A percentile compares a stretch with the other conserved stretches of the same genome.
Conservation (phyloP, 2,888 invertebrate species). For the Apamea anceps region DNA sequence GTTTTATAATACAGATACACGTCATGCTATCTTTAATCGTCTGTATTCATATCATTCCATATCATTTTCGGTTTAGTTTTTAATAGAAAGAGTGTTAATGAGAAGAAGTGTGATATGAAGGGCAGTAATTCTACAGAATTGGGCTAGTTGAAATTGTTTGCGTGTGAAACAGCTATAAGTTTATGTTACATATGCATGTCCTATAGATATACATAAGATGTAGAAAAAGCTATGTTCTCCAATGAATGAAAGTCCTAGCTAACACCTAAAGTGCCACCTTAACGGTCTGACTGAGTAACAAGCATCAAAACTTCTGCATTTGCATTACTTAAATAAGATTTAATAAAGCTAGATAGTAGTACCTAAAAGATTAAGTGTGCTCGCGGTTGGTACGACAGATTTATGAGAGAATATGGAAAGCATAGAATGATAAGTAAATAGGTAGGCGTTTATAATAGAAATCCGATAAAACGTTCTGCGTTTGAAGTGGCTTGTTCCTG, state of each 20-base stretch:
- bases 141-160: conserved; percentile 7
- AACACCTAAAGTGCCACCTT: not conserved
- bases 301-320: conserved; percentile 6
- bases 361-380: conserved; percentile 10
- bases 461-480: conserved; percentile 75
- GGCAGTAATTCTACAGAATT: conserved; percentile 42
- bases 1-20: conserved; percentile 23
- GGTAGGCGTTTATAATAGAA: conserved; percentile 70
- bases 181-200: not conserved
- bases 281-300: conserved; percentile 5
- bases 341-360: not conserved
- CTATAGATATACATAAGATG: not conserved
- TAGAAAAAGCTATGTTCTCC: not conserved
- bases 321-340: not conserved
- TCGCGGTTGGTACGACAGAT: conserved; percentile 21
- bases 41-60: conserved; percentile 6
- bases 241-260: not conserved
- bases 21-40: conserved; percentile 27
- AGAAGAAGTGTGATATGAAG: conserved; percentile 56
- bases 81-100: conserved; percentile 19
- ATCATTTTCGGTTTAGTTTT: not conserved
- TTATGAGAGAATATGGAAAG: conserved; percentile 47
- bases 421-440: conserved; percentile 61
- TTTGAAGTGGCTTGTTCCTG: conserved; percentile 79
- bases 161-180: not conserved